Evolutionary conservation across 2,888 invertebrate species (phyloP).

Genomic region (Elegia similella): DNA sequence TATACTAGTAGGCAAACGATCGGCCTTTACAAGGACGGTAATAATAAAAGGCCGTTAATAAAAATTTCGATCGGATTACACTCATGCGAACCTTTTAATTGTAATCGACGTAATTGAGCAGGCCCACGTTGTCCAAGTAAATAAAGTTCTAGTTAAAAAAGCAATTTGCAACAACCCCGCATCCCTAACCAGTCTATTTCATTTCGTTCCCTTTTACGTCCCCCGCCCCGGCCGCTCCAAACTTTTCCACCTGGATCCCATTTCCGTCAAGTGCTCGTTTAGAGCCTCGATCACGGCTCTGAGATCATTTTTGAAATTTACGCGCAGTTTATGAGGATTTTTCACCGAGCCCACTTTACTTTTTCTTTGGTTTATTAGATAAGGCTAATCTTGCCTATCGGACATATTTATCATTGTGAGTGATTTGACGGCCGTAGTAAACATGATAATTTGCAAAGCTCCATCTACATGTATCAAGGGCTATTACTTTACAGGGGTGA

Average conservation of each 20-base stretch:
- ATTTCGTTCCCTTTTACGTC: conserved; percentile 40
- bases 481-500: conserved; percentile 31
- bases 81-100: conserved; percentile 32
- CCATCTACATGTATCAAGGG: conserved; percentile 23
- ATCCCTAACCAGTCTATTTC: conserved; percentile 40
- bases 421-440: conserved; percentile 19
- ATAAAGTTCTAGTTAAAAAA: conserved; percentile 45
- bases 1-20: conserved; percentile 47
- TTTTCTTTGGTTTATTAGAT: not conserved
- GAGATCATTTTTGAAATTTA: conserved; percentile 47
- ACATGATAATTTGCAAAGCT: conserved; percentile 25
- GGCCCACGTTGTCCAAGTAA: conserved; percentile 29
- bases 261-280: conserved; percentile 54
- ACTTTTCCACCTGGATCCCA: conserved; percentile 48
- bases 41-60: conserved; percentile 45
- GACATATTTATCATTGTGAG: conserved; percentile 19
- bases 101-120: conserved; percentile 35
- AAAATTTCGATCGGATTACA: conserved; percentile 42
- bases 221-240: conserved; percentile 32
- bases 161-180: conserved; percentile 44
- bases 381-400: conserved; percentile 11
- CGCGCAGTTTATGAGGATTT: conserved; percentile 34
- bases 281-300: conserved; percentile 44
- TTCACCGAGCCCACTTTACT: conserved; percentile 29
- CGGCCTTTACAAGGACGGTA: conserved; percentile 72